phyloP scores from a whole-genome alignment of 1,140 invertebrate species.

The Drosophila suzukii region DNA sequence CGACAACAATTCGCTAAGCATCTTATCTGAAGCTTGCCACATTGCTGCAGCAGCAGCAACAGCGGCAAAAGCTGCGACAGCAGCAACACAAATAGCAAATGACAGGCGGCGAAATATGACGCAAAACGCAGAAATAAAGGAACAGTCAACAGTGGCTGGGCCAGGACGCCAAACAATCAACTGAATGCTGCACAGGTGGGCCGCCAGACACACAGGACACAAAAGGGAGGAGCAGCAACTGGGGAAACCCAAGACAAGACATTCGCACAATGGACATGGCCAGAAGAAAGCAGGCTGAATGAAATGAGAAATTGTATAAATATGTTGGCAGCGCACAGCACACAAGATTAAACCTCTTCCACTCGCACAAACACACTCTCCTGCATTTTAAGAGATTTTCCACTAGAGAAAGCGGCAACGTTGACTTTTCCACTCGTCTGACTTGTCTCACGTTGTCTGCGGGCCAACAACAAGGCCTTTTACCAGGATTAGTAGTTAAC shows the following conservation, averaged over 20 bases:
- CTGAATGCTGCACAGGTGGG: conserved; percentile 46
- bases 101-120: conserved; percentile 52
- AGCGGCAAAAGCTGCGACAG: conserved; percentile 6
- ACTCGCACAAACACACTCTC: conserved; percentile 43
- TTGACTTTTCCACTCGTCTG: conserved; percentile 77
- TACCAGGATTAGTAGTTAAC: conserved; percentile 82
- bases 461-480: conserved; percentile 71
- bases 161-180: conserved; percentile 45
- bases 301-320: conserved; percentile 81
- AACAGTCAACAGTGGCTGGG: conserved; percentile 35
- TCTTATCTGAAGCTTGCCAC: conserved; percentile 71
- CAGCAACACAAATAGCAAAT: conserved; percentile 41
- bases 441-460: conserved; percentile 62
- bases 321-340: conserved; percentile 64
- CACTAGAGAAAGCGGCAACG: conserved; percentile 61
- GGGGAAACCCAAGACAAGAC: conserved; percentile 34
- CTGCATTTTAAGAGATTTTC: conserved; percentile 75
- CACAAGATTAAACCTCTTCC: conserved; percentile 66
- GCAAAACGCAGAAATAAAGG: conserved; percentile 43
- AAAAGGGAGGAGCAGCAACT: conserved; percentile 26
- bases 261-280: conserved; percentile 42
- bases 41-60: conserved; percentile 46
- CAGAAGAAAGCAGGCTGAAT: conserved; percentile 51
- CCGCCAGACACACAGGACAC: conserved; percentile 45
- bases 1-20: conserved; percentile 46